Base-by-base conservation (phyloP, 37 sponge, comb jelly and placozoan genomes). In the Tethya wilhelma region DNA sequence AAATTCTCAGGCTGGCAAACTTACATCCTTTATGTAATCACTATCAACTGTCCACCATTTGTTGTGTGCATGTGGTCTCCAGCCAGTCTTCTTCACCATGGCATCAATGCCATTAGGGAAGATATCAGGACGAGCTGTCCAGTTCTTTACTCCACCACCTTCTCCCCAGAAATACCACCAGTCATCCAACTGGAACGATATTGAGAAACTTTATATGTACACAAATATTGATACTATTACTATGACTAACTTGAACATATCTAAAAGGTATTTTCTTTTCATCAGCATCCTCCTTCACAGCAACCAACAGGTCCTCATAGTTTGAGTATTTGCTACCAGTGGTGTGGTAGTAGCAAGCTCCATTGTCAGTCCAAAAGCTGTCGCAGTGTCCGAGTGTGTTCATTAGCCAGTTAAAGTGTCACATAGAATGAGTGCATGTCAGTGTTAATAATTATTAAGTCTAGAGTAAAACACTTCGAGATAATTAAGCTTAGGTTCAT, bases 361-460 rank as follows among this genome's bases (percentile, higher is more conserved):
- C 93, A 80, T 92, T 87, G 75, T 92, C 93, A 28, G 93, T 92
- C 85, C 88, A 92, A 46, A 88, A 92, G 20, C 90, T 90, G 67
- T 38, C n/a, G n/a, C n/a, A n/a, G n/a, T n/a, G n/a, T n/a, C n/a
- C n/a, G n/a, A n/a, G n/a, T n/a, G n/a, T n/a, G n/a, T n/a, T n/a
- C n/a, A n/a, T n/a, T n/a, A n/a, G n/a, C n/a, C n/a, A n/a, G n/a
- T n/a, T n/a, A n/a, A n/a, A n/a, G n/a, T n/a, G n/a, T n/a, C n/a
- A n/a, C n/a, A n/a, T n/a, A n/a, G n/a, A n/a, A n/a, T n/a, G n/a
- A n/a, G n/a, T n/a, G n/a, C n/a, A n/a, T n/a, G n/a, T n/a, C n/a
- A n/a, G n/a, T n/a, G n/a, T n/a, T n/a, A n/a, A n/a, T n/a, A n/a
- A n/a, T n/a, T n/a, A n/a, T n/a, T n/a, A n/a, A n/a, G n/a, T n/a